phyloP scores from a whole-genome alignment of 1,140 invertebrate species.

The Aphis craccivora region DNA sequence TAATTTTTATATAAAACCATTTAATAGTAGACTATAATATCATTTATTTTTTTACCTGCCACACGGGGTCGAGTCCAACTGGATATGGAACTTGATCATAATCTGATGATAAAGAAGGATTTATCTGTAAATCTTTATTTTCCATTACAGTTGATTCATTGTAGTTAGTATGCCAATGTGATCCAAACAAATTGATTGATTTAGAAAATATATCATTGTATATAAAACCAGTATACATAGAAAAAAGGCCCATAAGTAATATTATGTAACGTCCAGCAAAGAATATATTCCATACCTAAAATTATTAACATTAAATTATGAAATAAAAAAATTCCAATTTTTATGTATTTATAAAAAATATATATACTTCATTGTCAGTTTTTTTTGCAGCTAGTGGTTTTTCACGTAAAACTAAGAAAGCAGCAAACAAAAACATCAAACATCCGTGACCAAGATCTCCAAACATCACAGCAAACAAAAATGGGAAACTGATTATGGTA shows the following conservation, averaged over 20 bases:
- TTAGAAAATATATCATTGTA: conserved; percentile 99
- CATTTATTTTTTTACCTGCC: conserved; percentile 72
- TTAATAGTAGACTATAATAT: neutral
- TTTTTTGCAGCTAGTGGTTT: conserved; percentile 65
- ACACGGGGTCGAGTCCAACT: conserved; percentile 92
- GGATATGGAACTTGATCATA: conserved; percentile 79
- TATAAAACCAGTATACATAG: conserved; percentile 97
- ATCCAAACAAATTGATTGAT: conserved; percentile 95
- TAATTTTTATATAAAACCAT: neutral
- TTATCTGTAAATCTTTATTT: conserved; percentile 71
- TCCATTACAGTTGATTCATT: conserved; percentile 66
- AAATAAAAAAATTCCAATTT: neutral
- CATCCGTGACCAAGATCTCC: conserved; percentile 73
- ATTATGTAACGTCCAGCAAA: conserved; percentile 98
- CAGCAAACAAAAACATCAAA: conserved; percentile 69
- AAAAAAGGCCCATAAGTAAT: conserved; percentile 96
- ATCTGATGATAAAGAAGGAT: conserved; percentile 67
- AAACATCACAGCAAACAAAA: conserved; percentile 75
- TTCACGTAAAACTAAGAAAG: conserved; percentile 71
- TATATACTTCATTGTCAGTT: conserved; percentile 67
- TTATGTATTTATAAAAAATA: neutral
- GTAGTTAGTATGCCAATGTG: conserved; percentile 78
- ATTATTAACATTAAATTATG: conserved; percentile 4
- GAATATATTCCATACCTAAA: conserved; percentile 95
- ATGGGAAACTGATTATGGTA: conserved; percentile 73